Evolutionary conservation across 2,113 vertebrate species (phyloP), one percentile per base, ranked within the genome.

Genomic region (Microcebus tavaratra): DNA sequence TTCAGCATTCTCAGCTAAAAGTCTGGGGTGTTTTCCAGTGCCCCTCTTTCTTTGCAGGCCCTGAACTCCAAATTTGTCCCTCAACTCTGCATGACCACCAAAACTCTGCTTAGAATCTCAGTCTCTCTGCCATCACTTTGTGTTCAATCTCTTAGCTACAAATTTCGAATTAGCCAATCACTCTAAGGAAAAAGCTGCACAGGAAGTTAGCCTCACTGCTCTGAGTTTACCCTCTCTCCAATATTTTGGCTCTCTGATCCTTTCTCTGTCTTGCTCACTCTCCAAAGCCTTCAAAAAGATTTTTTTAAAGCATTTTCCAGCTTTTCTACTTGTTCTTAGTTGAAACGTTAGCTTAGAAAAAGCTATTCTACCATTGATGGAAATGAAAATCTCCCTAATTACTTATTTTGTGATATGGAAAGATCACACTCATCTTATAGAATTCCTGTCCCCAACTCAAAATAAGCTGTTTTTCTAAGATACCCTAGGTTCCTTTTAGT

Each of bases 301-400:
- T 63, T 76, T 85, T 39, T 34, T 8, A 12, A 18, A 48, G 27
- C 75, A 78, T 65, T 88, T 73, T 48, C 48, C 67, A 81, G 36
- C 17, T 85, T 91, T 95, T 85, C 45, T 50, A 78, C 53, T 42
- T 96, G 36, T 89, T 86, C 86, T 90, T 75, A 65, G 31, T 67
- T 91, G 36, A 34, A 86, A 36, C 36, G 78, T 36, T 85, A 34
- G 17, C 39, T 86, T 87, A 65, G 45, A 82, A 90, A 95, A 95
- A 92, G 67, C 20, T 80, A 76, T 81, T 94, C 57, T 89, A 76
- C 45, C 31, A 68, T 0, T 57, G 73, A 85, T 27, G 90, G 45
- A 82, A 89, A 92, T 59, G 79, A 68, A 92, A 84, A 70, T 95
- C 12, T 76, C 50, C 63, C 55, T 72, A 72, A n/a, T 81, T 94